Percentiles rank a stretch among this genome's conserved stretches.
Conservation (phyloP, 1,140 invertebrate species). For the Aphaenogaster rudis region DNA sequence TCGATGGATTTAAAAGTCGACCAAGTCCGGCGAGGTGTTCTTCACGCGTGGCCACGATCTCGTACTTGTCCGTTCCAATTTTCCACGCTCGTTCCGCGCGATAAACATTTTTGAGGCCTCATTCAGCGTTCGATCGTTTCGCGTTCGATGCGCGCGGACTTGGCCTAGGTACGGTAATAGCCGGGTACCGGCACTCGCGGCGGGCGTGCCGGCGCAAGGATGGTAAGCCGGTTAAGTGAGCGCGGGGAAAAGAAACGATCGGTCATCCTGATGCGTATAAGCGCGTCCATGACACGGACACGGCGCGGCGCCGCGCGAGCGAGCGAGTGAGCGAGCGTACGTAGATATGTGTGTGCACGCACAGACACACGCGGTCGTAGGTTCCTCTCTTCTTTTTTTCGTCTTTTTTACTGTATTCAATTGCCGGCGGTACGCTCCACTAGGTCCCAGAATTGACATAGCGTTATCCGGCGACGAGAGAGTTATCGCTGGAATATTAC, state of each 20-base stretch:
- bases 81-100: slow-evolving; percentile 33
- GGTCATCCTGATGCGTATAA: slow-evolving; percentile 74
- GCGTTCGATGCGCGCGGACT: slow-evolving; percentile 65
- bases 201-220: slow-evolving; percentile 69
- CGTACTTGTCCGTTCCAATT: slow-evolving; percentile 43
- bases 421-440: slow-evolving; percentile 69
- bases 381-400: slow-evolving; percentile 19
- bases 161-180: slow-evolving; percentile 66
- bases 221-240: slow-evolving; percentile 76
- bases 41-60: slow-evolving; percentile 21
- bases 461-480: slow-evolving; percentile 73
- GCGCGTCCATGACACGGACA: slow-evolving; percentile 66
- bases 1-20: not conserved
- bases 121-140: slow-evolving; percentile 65
- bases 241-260: slow-evolving; percentile 73
- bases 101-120: slow-evolving; percentile 57
- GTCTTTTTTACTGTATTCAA: slow-evolving; percentile 57
- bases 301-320: slow-evolving; percentile 5
- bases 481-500: slow-evolving; percentile 68
- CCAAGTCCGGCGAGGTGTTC: slow-evolving; percentile 6
- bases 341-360: not conserved
- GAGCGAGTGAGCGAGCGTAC: not conserved
- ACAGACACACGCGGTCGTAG: not conserved
- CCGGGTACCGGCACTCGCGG: slow-evolving; percentile 45
- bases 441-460: slow-evolving; percentile 73